Percentiles rank a stretch among this genome's conserved stretches.
Conservation (phyloP, 2,797 vertebrate species). For the Micromesistius poutassou region DNA sequence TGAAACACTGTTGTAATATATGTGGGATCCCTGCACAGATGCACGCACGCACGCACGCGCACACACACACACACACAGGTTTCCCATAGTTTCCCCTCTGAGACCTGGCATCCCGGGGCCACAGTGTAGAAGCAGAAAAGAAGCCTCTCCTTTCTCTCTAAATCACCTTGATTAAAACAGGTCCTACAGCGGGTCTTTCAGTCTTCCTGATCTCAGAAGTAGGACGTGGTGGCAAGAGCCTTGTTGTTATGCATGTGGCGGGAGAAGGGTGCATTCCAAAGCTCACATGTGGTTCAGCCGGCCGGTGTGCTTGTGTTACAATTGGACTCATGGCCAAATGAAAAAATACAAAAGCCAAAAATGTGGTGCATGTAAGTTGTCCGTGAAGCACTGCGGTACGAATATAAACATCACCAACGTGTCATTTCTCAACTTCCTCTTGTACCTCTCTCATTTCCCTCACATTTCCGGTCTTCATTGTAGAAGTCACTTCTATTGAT, state of each 20-base stretch:
- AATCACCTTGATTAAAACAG: constrained; percentile 3
- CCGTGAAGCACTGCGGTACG: not conserved
- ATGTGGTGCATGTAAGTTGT: not conserved
- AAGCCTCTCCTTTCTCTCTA: not conserved
- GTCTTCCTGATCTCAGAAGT: not conserved
- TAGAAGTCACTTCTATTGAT: not conserved
- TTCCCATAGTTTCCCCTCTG: not conserved
- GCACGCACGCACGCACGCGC: not conserved
- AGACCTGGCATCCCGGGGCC: not conserved
- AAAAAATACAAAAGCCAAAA: not conserved
- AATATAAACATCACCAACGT: not conserved
- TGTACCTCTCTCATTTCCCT: not conserved
- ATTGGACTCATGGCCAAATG: not conserved
- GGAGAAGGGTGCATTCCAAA: not conserved
- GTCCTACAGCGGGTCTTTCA: not conserved
- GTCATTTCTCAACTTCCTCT: not conserved
- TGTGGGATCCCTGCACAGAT: not conserved
- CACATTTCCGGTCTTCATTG: not conserved
- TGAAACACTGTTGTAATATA: not conserved
- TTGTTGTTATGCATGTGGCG: not conserved
- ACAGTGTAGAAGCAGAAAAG: not conserved
- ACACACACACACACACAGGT: not conserved
- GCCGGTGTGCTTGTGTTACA: not conserved
- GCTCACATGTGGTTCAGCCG: not conserved
- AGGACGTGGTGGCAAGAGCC: not conserved